phyloP scores from a whole-genome alignment of 2,113 vertebrate species.

The Diadophis punctatus region DNA sequence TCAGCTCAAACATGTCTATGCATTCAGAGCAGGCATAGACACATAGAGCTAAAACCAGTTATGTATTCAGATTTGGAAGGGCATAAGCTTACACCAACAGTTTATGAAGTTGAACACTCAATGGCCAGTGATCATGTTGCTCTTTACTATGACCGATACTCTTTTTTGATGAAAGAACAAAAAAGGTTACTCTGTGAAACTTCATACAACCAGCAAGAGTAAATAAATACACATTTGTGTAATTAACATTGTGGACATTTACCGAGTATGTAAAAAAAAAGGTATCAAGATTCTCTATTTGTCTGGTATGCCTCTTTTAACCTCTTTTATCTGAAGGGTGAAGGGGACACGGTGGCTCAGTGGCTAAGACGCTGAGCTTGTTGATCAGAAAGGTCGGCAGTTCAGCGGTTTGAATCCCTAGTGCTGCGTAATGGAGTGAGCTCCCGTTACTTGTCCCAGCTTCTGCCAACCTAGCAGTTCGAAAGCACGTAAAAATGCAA shows the following conservation, averaged over 20 bases:
- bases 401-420: too few species aligned
- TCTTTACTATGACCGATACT: background rate
- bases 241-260: background rate
- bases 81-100: background rate
- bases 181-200: background rate
- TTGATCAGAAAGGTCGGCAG: too few species aligned
- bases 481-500: too few species aligned
- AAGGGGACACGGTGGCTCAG: too few species aligned
- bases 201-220: background rate
- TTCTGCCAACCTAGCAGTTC: too few species aligned
- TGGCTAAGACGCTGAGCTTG: too few species aligned
- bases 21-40: background rate
- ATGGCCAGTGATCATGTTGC: background rate
- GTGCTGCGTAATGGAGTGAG: too few species aligned
- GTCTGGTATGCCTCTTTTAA: background rate
- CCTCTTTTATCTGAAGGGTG: background rate
- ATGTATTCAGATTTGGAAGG: background rate
- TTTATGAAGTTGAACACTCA: background rate
- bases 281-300: background rate
- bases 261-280: background rate
- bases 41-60: background rate
- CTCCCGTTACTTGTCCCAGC: too few species aligned
- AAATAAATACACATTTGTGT: background rate
- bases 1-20: background rate
- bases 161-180: background rate